A percentile compares a stretch with the other conserved stretches of the same genome.
These are phyloP conservation scores for Saxicola maurus DNA, from an alignment of 2,797 vertebrate genomes.

Conservation along the genomic window DNA sequence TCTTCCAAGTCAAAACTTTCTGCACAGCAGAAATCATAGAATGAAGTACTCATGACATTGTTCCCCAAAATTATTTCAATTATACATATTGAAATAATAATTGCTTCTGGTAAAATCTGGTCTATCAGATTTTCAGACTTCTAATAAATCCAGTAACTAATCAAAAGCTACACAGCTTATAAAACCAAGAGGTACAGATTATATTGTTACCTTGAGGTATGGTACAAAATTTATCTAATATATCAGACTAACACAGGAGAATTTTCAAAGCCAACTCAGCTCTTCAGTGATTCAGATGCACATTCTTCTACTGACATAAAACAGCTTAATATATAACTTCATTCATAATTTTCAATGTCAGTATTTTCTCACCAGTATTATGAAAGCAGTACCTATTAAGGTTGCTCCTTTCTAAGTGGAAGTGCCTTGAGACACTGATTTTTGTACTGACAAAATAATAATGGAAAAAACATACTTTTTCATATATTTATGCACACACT, in stretches of 20 bases:
- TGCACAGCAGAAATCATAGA: neutral
- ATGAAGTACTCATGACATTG: neutral
- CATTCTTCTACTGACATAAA: neutral
- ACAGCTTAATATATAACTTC: neutral
- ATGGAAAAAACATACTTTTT: neutral
- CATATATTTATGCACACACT: neutral
- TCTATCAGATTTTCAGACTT: neutral
- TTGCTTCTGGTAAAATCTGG: neutral
- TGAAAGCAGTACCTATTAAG: neutral
- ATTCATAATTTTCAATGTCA: neutral
- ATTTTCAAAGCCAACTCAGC: neutral
- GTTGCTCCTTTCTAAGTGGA: neutral
- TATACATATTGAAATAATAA: neutral
- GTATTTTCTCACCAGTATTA: neutral
- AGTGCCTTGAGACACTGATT: neutral
- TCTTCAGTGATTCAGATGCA: neutral
- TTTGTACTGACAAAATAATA: neutral
- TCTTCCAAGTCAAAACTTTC: neutral
- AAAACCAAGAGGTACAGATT: neutral
- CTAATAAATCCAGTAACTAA: neutral
- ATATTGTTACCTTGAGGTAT: neutral
- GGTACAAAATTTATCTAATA: neutral
- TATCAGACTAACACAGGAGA: neutral
- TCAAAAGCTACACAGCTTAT: neutral
- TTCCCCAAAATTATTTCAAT: neutral